Base-by-base conservation (phyloP, 1,140 invertebrate genomes). In the Solenopsis invicta region DNA sequence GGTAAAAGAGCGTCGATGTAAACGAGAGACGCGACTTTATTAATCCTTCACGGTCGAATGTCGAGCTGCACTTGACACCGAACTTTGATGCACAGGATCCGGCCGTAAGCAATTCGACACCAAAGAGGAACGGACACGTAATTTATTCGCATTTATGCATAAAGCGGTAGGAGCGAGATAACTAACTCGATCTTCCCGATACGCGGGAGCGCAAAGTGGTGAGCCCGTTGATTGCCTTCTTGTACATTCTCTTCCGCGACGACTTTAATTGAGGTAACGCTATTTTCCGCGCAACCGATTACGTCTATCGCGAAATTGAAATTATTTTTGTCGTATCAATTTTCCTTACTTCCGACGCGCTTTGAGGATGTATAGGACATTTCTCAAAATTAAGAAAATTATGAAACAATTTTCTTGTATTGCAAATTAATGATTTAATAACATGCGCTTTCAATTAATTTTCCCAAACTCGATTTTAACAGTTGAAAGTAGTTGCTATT, bases 61-160 rank as follows among this genome's bases (percentile, higher is more conserved):
- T 78, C 45, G 12, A 78, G 45, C 24, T 48, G 18, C 18, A 78
- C 76, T 78, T 24, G 59, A 78, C 61, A 21, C 61, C 61, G 29
- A 66, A 78, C 76, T 78, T 78, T 78, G 61, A 12, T 66, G 76
- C 45, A 78, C 8, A 9, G 29, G 76, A 78, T 78, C 59, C 61
- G 76, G 18, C 76, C 24, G 41, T 78, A 78, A 78, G 76, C 41
- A 66, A 78, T 78, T 48, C 61, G 76, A 78, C 21, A 24, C 75
- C 61, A 66, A 64, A 66, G 76, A 78, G 76, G 18, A 64, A 3
- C 75, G 75, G 41, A 48, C 56, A 77, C 24, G 76, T 78, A 78
- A 78, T 78, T 78, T 64, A 78, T 78, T 78, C 18, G 76, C 76
- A 78, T 66, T 78, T 78, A 78, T 78, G 76, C 41, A 66, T 78